Base-by-base conservation (phyloP, 1,140 invertebrate species). In the Ceratoteleas bidentatus region DNA sequence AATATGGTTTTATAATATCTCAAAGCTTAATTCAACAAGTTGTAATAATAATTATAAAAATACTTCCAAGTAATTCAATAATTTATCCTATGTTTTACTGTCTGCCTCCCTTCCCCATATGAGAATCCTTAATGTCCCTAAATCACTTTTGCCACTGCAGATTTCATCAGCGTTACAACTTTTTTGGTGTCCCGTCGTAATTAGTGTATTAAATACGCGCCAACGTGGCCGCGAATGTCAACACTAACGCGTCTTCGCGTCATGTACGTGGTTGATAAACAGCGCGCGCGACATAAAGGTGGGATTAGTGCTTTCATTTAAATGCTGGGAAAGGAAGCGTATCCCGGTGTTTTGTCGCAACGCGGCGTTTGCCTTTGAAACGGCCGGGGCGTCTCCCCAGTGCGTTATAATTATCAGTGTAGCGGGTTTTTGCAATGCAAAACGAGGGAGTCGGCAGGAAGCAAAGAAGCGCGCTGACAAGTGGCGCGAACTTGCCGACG, bases 171-270 rank as follows among this genome's bases (percentile, higher is more conserved):
- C 40, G 40, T n/a, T 43, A 43, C 50, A 53, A 11, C 49, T 53
- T 64, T 73, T 52, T 73, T 57, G 62, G 57, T 73, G 32, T 38
- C 49, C 32, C 62, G 52, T n/a, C 52, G 38, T 73, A 49, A 64
- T 64, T 64, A 73, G 60, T 64, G 52, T 64, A 64, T 73, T 50
- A 73, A 73, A 64, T 73, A 64, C 60, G 45, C 24, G 64, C 50
- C 36, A 45, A 14, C 11, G 11, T 4, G 40, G 16, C 14, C 32
- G 32, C 58, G 43, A 65, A 57, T 50, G 45, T 32, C 38, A 11
- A 65, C 70, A 62, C 58, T 62, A 56, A 49, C 43, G 13, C 57
- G 34, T 11, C 58, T 73, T 64, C 56, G 58, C 62, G 57, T 36
- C 56, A 56, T 52, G 43, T 14, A 52, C 33, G 24, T 11, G 50